phyloP scores from a whole-genome alignment of 53 echinoderm and acorn worm species.

The Paracentrotus lividus region DNA sequence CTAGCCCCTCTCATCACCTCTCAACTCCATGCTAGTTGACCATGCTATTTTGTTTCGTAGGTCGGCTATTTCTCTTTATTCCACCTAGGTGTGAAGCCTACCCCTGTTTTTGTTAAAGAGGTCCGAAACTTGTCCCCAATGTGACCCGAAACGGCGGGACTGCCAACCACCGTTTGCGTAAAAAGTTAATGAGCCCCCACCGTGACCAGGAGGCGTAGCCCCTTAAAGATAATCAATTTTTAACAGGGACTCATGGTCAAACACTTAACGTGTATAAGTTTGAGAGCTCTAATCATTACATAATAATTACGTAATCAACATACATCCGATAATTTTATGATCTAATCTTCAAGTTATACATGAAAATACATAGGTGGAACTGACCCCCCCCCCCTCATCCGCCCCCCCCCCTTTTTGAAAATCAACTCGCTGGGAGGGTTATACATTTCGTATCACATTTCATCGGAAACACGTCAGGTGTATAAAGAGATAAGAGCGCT shows the following conservation, averaged over 20 bases:
- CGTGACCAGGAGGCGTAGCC: not conserved
- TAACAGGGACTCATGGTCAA: not conserved
- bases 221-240: not conserved
- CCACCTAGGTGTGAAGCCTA: constrained; percentile 42
- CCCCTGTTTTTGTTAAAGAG: constrained; percentile 38
- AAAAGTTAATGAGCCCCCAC: constrained; percentile 38
- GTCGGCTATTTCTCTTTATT: constrained; percentile 1
- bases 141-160: constrained; percentile 31
- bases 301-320: not conserved
- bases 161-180: constrained; percentile 45
- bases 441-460: constrained; percentile 46
- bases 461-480: constrained; percentile 47
- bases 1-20: not conserved
- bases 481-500: constrained; percentile 23
- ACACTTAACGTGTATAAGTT: not conserved
- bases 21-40: not conserved
- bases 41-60: not conserved
- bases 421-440: too few species aligned
- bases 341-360: not conserved
- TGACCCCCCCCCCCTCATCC: not conserved
- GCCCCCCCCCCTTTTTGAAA: too few species aligned
- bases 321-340: not conserved
- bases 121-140: not conserved
- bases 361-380: not conserved
- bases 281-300: not conserved